A percentile compares a stretch with the other conserved stretches of the same genome.
phyloP scores from a whole-genome alignment of 2,888 invertebrate species.

The Aspidiotus rigidus region DNA sequence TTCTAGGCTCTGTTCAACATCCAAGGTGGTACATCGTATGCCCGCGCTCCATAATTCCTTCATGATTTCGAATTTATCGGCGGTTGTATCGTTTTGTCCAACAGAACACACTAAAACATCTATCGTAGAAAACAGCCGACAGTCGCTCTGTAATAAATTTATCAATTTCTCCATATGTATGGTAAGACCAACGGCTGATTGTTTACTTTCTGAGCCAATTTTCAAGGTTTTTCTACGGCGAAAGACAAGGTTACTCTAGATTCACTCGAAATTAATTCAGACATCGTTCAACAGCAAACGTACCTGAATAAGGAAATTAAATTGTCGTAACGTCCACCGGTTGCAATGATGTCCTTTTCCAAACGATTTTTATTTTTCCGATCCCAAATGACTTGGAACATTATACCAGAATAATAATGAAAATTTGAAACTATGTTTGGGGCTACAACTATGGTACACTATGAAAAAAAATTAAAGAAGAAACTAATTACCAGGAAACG shows the following conservation, averaged over 20 bases:
- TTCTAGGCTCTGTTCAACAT: constrained; percentile 47
- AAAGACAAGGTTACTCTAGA: neutral
- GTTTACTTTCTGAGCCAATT: constrained; percentile 43
- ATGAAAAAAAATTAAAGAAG: constrained; percentile 34
- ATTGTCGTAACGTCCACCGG: constrained; percentile 81
- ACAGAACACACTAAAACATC: constrained; percentile 62
- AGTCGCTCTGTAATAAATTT: constrained; percentile 50
- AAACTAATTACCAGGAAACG: neutral
- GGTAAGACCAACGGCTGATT: constrained; percentile 70
- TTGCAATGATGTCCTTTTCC: constrained; percentile 62
- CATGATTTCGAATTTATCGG: constrained; percentile 47
- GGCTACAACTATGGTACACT: constrained; percentile 54
- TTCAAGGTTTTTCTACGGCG: constrained; percentile 43
- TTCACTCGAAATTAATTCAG: neutral
- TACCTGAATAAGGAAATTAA: constrained; percentile 64
- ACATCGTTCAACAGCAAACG: constrained; percentile 1
- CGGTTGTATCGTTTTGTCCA: constrained; percentile 50
- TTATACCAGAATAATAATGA: constrained; percentile 57
- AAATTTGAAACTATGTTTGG: constrained; percentile 54
- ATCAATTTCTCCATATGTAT: constrained; percentile 72
- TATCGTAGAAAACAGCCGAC: constrained; percentile 47
- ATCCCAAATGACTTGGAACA: constrained; percentile 58
- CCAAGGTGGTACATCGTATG: constrained; percentile 46
- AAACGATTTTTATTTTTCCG: constrained; percentile 49
- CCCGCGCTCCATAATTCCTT: constrained; percentile 62